A percentile compares a stretch with the other conserved stretches of the same genome.
Conservation (phyloP, 2,797 vertebrate genomes). For the Chrysocyon brachyurus region DNA sequence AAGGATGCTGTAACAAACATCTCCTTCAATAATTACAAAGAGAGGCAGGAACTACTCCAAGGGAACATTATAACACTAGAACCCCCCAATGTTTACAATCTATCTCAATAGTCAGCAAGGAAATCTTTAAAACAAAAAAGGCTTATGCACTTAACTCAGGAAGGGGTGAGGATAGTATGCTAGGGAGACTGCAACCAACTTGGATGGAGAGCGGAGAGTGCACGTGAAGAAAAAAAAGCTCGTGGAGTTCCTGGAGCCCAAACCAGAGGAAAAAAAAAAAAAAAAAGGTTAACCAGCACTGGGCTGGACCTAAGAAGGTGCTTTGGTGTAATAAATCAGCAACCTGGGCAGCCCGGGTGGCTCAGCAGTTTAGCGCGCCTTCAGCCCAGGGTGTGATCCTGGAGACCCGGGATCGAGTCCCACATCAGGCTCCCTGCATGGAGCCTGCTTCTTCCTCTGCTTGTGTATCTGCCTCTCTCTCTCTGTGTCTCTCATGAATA, state of each 20-base stretch:
- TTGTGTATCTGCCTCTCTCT: too few species aligned
- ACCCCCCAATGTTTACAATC: background rate
- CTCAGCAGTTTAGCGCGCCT: too few species aligned
- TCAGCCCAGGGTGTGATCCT: too few species aligned
- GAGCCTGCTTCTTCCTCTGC: too few species aligned
- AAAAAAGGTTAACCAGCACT: background rate
- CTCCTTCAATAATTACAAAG: background rate
- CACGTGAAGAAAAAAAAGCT: background rate
- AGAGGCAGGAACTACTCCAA: background rate
- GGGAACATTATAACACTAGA: background rate
- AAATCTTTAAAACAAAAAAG: background rate
- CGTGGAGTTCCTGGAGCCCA: background rate
- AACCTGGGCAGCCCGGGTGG: background rate
- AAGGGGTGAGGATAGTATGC: background rate
- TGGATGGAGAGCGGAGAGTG: background rate
- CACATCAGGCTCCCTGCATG: too few species aligned
- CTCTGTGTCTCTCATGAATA: too few species aligned
- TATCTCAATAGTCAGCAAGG: background rate
- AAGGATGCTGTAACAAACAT: background rate
- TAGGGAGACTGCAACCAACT: background rate
- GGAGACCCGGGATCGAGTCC: too few species aligned
- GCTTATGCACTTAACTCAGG: background rate
- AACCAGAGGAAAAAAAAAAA: background rate
- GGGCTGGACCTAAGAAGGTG: background rate
- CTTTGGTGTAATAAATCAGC: background rate